phyloP scores from a whole-genome alignment of 2,888 invertebrate genomes.

The Thumatha senex region DNA sequence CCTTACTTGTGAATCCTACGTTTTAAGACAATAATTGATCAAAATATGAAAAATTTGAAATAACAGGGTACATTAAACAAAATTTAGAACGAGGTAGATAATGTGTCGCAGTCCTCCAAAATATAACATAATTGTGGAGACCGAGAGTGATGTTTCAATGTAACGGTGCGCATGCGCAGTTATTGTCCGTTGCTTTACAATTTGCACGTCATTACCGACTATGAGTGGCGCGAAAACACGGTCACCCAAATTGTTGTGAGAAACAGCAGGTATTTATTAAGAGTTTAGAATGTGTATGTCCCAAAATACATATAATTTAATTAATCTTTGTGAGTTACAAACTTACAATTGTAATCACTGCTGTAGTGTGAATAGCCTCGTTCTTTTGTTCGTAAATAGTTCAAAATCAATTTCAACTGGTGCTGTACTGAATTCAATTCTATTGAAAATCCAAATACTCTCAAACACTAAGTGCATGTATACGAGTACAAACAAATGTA shows the following conservation, averaged over 20 bases:
- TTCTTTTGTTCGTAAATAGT: neutral
- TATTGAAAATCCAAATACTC: neutral
- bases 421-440: neutral
- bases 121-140: too few species aligned
- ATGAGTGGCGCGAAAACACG: slow-evolving; percentile 16
- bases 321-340: too few species aligned
- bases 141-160: neutral
- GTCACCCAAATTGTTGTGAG: slow-evolving; percentile 27
- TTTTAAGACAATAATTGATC: neutral
- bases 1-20: too few species aligned
- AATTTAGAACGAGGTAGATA: neutral
- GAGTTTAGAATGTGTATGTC: neutral
- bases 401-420: neutral
- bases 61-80: neutral
- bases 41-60: neutral
- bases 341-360: neutral
- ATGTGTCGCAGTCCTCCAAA: neutral
- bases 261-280: slow-evolving; percentile 1
- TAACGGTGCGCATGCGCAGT: slow-evolving; percentile 28
- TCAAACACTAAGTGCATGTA: neutral
- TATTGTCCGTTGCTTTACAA: slow-evolving; percentile 11
- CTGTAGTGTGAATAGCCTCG: neutral
- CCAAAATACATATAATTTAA: neutral
- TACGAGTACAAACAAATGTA: neutral
- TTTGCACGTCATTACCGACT: slow-evolving; percentile 16